A percentile compares a stretch with the other conserved stretches of the same genome.
phyloP scores from a whole-genome alignment of 2,797 vertebrate genomes.

The Astyanax mexicanus region DNA sequence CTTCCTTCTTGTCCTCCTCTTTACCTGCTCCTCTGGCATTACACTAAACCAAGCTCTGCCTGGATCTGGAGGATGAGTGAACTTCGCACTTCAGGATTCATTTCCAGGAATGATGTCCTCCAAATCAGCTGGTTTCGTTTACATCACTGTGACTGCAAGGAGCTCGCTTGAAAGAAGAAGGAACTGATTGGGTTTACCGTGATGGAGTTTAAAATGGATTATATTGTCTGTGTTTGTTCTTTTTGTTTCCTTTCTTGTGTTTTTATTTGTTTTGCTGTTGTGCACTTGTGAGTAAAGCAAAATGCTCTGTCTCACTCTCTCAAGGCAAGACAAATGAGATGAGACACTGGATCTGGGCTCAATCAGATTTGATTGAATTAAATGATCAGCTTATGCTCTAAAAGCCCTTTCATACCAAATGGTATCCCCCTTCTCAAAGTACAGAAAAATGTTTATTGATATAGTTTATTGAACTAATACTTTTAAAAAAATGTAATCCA shows the following conservation, averaged over 20 bases:
- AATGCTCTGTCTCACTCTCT: conserved; percentile 23
- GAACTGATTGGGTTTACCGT: conserved; percentile 23
- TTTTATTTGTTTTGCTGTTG: conserved; percentile 46
- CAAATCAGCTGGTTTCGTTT: conserved; percentile 41
- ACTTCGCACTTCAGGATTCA: conserved; percentile 41
- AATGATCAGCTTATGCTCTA: background rate
- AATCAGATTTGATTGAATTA: conserved; percentile 1
- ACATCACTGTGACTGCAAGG: conserved; percentile 34
- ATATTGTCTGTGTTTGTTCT: conserved; percentile 28
- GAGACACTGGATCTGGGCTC: conserved; percentile 45
- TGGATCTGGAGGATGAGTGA: conserved; percentile 50
- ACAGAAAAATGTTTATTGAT: conserved; percentile 31
- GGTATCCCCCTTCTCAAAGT: background rate
- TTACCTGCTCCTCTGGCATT: conserved; percentile 34
- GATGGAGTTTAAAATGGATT: conserved; percentile 30
- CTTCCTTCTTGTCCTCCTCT: conserved; percentile 13
- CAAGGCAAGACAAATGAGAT: conserved; percentile 27
- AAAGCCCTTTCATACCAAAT: conserved; percentile 38
- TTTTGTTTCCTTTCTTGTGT: conserved; percentile 1
- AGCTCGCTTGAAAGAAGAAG: background rate
- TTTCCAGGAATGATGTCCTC: conserved; percentile 26
- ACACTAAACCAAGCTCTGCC: conserved; percentile 35
- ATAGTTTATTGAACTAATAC: conserved; percentile 45
- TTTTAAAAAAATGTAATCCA: conserved; percentile 47
- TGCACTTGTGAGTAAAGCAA: conserved; percentile 50